Percentiles rank a stretch among this genome's conserved stretches.
phyloP scores from a whole-genome alignment of 2,888 invertebrate genomes.

The Hesperia comma region DNA sequence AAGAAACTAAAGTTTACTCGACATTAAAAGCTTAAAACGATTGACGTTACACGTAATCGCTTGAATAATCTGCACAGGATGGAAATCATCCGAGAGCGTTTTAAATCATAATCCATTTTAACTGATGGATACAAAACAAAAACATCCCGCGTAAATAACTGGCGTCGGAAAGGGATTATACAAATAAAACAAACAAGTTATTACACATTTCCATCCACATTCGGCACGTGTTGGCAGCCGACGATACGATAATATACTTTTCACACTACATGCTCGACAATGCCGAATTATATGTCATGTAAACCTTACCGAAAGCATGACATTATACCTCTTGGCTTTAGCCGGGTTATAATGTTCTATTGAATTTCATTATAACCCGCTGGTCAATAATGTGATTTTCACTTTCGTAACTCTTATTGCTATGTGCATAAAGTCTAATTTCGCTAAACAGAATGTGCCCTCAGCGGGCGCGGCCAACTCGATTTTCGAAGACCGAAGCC shows the following conservation, averaged over 20 bases:
- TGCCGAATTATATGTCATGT: no score
- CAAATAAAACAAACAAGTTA: constrained; percentile 59
- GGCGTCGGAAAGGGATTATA: constrained; percentile 43
- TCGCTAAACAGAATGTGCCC: no score
- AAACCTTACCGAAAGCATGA: no score
- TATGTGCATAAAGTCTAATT: no score
- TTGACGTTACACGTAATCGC: neutral
- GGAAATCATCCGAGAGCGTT: constrained; percentile 7
- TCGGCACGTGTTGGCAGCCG: constrained; percentile 75
- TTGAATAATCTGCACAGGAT: constrained; percentile 13
- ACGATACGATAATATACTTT: constrained; percentile 57
- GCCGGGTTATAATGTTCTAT: no score
- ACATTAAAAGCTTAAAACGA: neutral
- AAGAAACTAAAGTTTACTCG: neutral
- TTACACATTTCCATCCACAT: constrained; percentile 53
- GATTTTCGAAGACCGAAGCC: no score
- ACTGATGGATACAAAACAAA: constrained; percentile 27
- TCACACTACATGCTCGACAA: no score
- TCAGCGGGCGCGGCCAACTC: no score
- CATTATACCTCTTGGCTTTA: no score
- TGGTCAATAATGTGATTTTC: no score
- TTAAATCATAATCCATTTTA: constrained; percentile 18
- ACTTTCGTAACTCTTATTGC: no score
- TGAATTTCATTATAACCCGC: no score
- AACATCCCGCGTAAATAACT: constrained; percentile 29